These are phyloP conservation scores for Sclerurus mexicanus DNA, from an alignment of 2,113 vertebrate species.

Conservation along the genomic window DNA sequence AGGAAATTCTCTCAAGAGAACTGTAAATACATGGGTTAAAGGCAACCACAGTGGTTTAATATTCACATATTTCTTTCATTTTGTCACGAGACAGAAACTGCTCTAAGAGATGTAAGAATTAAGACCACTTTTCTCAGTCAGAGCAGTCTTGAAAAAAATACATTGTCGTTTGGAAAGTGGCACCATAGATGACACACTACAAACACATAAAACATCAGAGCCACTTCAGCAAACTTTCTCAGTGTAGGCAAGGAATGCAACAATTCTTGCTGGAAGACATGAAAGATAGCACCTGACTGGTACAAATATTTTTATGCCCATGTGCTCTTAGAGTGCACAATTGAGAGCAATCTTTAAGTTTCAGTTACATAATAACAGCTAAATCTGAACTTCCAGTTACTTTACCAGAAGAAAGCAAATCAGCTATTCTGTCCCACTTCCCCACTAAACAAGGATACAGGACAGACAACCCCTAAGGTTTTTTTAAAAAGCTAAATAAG, in stretches of 20 bases:
- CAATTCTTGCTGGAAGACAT: neutral
- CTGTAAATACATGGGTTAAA: neutral
- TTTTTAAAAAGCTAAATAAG: neutral
- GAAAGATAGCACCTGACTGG: neutral
- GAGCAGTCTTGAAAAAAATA: neutral
- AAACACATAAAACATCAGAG: neutral
- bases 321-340: neutral
- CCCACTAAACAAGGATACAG: neutral
- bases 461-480: fast-evolving
- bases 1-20: neutral
- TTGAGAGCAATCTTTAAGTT: neutral
- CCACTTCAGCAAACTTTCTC: neutral
- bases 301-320: neutral
- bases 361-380: neutral
- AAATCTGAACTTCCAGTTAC: neutral
- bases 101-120: neutral
- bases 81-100: neutral
- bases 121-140: neutral
- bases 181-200: neutral
- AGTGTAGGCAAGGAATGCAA: neutral
- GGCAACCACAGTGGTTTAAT: neutral
- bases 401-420: neutral
- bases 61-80: neutral
- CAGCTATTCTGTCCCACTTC: neutral
- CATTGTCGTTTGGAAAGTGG: neutral